These are phyloP conservation scores for Helicoverpa zea DNA, from an alignment of 1,140 invertebrate species.

Conservation along the genomic window DNA sequence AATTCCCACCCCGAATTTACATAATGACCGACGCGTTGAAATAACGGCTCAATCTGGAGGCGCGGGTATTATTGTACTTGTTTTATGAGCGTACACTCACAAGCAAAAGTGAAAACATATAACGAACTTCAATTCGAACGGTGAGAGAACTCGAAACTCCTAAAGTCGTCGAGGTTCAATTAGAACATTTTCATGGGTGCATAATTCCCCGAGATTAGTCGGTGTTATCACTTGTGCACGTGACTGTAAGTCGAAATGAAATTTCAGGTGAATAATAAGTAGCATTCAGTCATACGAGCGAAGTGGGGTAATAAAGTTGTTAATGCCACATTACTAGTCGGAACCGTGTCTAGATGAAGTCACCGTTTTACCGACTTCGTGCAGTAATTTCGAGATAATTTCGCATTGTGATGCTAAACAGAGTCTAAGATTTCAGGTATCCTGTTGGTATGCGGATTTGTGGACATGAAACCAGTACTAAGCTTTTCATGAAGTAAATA, in stretches of 20 bases:
- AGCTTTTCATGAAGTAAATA: too few relatives aligned
- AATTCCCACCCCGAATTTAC: constrained; percentile 71
- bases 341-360: constrained; percentile 29
- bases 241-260: constrained; percentile 31
- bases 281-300: constrained; percentile 36
- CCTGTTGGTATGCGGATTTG: not conserved
- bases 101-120: constrained; percentile 11
- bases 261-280: constrained; percentile 46
- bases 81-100: constrained; percentile 30
- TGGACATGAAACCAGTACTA: too few relatives aligned
- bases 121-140: not conserved
- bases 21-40: constrained; percentile 67
- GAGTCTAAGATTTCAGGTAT: constrained; percentile 9
- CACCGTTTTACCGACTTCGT: constrained; percentile 31
- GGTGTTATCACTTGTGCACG: constrained; percentile 38
- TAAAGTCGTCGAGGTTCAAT: not conserved
- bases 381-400: constrained; percentile 23
- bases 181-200: constrained; percentile 20
- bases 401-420: constrained; percentile 3
- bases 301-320: constrained; percentile 38
- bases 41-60: constrained; percentile 68
- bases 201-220: constrained; percentile 32
- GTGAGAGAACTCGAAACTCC: constrained; percentile 15
- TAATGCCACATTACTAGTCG: constrained; percentile 40
- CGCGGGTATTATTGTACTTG: constrained; percentile 58